Conservation (phyloP, 30 jellyfish, hydroid and myxozoan species). For the Rhopilema esculentum region DNA sequence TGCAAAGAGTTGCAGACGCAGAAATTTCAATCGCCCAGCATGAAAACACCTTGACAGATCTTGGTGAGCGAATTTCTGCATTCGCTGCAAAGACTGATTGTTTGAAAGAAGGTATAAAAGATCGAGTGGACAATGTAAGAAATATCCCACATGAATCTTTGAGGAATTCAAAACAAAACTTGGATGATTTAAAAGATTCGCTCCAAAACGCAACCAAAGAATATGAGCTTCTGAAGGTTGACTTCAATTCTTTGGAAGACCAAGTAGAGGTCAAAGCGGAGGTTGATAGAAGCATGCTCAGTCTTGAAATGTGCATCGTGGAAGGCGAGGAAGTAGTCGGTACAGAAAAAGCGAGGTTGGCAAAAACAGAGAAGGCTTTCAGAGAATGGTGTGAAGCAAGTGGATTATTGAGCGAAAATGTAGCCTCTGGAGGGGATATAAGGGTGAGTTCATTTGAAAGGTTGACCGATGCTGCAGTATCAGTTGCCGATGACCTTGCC, state of each 20-base stretch:
- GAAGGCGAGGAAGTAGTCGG: constrained; percentile 1
- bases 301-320: constrained; percentile 3
- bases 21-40: neutral
- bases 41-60: neutral
- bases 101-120: neutral
- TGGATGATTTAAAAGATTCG: neutral
- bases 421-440: neutral
- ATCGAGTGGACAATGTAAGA: neutral
- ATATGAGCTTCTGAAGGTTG: constrained; percentile 22
- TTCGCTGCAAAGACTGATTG: neutral
- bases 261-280: neutral
- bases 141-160: neutral
- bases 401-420: neutral
- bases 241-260: constrained; percentile 10
- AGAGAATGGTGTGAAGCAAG: constrained; percentile 6
- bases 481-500: neutral
- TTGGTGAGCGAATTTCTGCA: neutral
- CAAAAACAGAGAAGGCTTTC: neutral
- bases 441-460: neutral
- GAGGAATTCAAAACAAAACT: neutral
- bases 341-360: neutral
- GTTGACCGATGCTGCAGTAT: constrained; percentile 7
- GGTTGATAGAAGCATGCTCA: constrained; percentile 22
- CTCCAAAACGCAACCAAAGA: constrained; percentile 1
- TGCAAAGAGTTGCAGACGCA: neutral